A percentile compares a stretch with the other conserved stretches of the same genome.
phyloP scores from a whole-genome alignment of 2,113 vertebrate genomes.

The Plotosus lineatus region DNA sequence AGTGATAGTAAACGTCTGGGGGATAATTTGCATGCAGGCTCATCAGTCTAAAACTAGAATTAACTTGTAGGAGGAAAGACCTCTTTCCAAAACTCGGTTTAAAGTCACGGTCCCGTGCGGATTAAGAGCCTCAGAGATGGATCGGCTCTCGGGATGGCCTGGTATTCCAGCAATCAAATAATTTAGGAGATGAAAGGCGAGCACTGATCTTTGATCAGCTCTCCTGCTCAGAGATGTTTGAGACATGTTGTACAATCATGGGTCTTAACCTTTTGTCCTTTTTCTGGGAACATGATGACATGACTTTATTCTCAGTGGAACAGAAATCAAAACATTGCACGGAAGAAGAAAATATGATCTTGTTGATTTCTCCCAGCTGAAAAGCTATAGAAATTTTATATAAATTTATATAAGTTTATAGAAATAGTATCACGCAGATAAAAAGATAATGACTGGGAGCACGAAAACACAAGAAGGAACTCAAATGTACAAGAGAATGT shows the following conservation, averaged over 20 bases:
- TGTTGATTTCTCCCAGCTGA: too few species aligned
- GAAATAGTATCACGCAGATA: too few species aligned
- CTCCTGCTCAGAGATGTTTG: background rate
- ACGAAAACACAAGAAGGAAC: too few species aligned
- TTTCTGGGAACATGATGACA: background rate
- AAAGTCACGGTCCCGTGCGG: constrained; percentile 4
- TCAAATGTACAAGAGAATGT: too few species aligned
- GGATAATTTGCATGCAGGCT: constrained; percentile 29
- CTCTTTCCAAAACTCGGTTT: background rate
- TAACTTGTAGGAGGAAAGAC: background rate
- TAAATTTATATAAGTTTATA: too few species aligned
- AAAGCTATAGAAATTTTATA: background rate
- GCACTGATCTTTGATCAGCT: constrained; percentile 10
- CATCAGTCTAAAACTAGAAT: constrained; percentile 29
- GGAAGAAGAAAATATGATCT: background rate
- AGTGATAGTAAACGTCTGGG: constrained; percentile 19
- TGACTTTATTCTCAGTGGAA: background rate
- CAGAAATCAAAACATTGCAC: background rate
- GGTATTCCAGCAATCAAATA: constrained; percentile 2
- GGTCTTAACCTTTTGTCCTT: background rate
- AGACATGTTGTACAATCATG: background rate
- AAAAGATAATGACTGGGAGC: too few species aligned
- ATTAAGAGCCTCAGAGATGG: background rate
- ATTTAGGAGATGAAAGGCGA: constrained; percentile 24
- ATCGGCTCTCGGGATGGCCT: background rate